Conservation (phyloP, 2,888 invertebrate species). For the Furcula furcula region DNA sequence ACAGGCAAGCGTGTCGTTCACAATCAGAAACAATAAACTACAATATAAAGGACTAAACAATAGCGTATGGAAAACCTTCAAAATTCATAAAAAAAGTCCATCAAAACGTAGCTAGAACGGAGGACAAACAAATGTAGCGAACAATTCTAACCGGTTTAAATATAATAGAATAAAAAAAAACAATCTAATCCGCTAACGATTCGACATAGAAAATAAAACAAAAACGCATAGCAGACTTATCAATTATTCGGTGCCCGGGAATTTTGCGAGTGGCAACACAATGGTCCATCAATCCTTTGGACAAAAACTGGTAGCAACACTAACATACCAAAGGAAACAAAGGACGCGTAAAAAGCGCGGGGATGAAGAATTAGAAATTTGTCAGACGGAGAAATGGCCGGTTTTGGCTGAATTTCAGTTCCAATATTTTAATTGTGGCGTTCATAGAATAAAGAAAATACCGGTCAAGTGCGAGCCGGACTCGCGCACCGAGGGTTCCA, state of each 20-base stretch:
- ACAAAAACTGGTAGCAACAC: conserved; percentile 66
- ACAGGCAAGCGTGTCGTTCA: too few species aligned
- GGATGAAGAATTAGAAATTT: conserved; percentile 24
- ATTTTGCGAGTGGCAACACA: conserved; percentile 68
- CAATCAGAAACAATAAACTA: too few species aligned
- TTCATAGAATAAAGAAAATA: too few species aligned
- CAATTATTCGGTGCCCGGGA: conserved; percentile 64
- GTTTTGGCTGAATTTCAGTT: not conserved
- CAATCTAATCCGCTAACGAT: conserved; percentile 59
- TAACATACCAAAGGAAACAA: conserved; percentile 53
- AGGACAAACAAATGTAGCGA: conserved; percentile 33
- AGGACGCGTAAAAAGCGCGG: conserved; percentile 39
- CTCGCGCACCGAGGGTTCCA: too few species aligned
- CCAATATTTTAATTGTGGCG: too few species aligned
- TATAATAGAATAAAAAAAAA: conserved; percentile 39
- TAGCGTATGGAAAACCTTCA: conserved; percentile 9
- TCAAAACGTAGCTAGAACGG: conserved; percentile 28
- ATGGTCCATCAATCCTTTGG: conserved; percentile 68
- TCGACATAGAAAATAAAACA: conserved; percentile 46
- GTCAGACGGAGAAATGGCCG: not conserved
- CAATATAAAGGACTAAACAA: not conserved
- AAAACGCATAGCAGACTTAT: conserved; percentile 46
- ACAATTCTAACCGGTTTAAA: conserved; percentile 29
- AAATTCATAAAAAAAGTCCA: conserved; percentile 28
- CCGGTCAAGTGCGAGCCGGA: too few species aligned